Base-by-base conservation (phyloP, 2,797 vertebrate species). In the Falco columbarius region DNA sequence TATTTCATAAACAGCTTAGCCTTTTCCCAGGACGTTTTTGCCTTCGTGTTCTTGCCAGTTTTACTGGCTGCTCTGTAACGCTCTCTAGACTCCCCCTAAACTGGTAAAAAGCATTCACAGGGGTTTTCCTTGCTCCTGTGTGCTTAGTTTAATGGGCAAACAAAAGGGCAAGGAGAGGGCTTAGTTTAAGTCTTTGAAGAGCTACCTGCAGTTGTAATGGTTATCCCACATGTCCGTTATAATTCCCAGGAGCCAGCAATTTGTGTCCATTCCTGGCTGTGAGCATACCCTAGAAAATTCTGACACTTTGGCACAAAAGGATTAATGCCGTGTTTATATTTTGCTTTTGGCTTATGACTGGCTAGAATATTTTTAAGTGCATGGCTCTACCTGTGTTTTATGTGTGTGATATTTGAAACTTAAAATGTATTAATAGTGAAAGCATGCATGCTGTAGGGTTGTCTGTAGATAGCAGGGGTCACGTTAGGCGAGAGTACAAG, bases 131-230 rank as follows among this genome's bases (percentile, higher is more conserved):
- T 62, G 36, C 89, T 87, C 63, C 88, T 67, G 11, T 68, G 55
- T 76, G 81, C 80, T 83, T 59, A 61, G 90, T 94, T 95, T 88
- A 93, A 90, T 67, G 68, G 89, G 81, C 92, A 89, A 92, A 86
- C 80, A 94, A 91, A 93, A 93, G 85, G 82, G 86, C 79, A 86
- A 80, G 52, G 71, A 47, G 65, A 51, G 47, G 66, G 63, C 84
- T 97, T 76, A 84, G 73, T 58, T 68, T 44, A 59, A 90, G 76
- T 58, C 95, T 94, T 84, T 68, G 88, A 92, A 80, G 81, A 63
- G 70, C 54, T 77, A 65, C 68, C 76, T 88, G 66, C 83, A 82
- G 59, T 30, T 72, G 85, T 66, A 56, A 90, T 80, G 79, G 81
- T 63, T 72, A 85, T 75, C 58, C 59, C 84, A 73, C 58, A 29